Evolutionary conservation across 1,140 invertebrate genomes (phyloP).

Genomic region (Zaprionus lachaisei): DNA sequence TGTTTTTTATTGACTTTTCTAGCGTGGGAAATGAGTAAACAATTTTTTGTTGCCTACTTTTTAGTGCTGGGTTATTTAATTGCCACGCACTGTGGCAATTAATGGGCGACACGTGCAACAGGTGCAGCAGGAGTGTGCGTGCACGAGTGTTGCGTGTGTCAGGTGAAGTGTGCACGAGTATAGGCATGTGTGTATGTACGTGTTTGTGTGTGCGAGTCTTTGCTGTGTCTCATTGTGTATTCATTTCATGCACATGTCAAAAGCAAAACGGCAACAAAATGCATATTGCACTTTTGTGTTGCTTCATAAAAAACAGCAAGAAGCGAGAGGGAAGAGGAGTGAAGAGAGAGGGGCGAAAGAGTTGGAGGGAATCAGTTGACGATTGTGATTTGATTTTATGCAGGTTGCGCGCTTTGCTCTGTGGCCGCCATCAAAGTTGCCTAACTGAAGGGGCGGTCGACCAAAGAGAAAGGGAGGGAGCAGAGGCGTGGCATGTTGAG

Average conservation of each 20-base stretch:
- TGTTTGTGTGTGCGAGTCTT: slow-evolving; percentile 1
- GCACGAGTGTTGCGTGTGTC: not conserved
- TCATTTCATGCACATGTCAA: slow-evolving; percentile 57
- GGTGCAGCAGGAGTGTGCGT: slow-evolving; percentile 45
- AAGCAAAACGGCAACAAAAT: slow-evolving; percentile 49
- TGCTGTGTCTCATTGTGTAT: slow-evolving; percentile 61
- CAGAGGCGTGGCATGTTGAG: slow-evolving; percentile 8
- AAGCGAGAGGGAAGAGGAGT: not conserved
- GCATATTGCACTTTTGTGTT: slow-evolving; percentile 49
- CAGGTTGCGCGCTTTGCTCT: slow-evolving; percentile 32
- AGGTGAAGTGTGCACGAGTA: not conserved
- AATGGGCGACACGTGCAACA: slow-evolving; percentile 58
- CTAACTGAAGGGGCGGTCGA: slow-evolving; percentile 1
- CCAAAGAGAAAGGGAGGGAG: not conserved
- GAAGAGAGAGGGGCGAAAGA: not conserved
- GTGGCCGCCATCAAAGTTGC: slow-evolving; percentile 28
- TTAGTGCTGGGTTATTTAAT: slow-evolving; percentile 37
- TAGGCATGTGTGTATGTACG: not conserved
- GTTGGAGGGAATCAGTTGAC: slow-evolving; percentile 15
- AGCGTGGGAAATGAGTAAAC: slow-evolving; percentile 40
- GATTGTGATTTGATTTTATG: slow-evolving; percentile 53
- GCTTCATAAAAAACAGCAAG: slow-evolving; percentile 18
- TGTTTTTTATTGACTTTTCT: slow-evolving; percentile 63
- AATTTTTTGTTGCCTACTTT: slow-evolving; percentile 66
- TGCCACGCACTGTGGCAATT: slow-evolving; percentile 51